Conservation (phyloP, 1,140 invertebrate genomes). For the Drosophila nebulosa region DNA sequence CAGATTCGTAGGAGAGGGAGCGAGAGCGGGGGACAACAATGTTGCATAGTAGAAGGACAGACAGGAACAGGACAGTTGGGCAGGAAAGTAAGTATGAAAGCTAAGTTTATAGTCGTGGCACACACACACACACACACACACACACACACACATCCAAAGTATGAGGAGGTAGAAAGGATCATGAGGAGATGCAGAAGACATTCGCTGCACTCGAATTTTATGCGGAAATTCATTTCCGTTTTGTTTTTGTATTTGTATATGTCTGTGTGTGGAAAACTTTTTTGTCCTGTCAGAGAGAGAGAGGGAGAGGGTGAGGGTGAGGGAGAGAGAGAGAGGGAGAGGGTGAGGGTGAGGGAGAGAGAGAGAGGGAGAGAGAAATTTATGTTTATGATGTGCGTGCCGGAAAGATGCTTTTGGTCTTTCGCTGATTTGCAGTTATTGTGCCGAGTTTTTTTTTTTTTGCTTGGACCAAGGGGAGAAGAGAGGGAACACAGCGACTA, state of each 20-base stretch:
- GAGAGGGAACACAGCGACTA: constrained; percentile 18
- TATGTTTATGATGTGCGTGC: constrained; percentile 74
- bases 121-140: too few species aligned
- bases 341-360: background rate
- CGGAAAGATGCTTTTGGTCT: constrained; percentile 70
- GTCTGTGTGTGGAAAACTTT: constrained; percentile 18
- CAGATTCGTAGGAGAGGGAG: background rate
- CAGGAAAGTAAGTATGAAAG: constrained; percentile 66
- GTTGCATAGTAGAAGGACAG: constrained; percentile 36
- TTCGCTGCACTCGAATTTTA: constrained; percentile 54
- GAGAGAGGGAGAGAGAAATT: constrained; percentile 28
- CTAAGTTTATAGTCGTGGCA: constrained; percentile 65
- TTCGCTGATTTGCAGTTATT: constrained; percentile 71
- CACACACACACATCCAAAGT: constrained; percentile 50
- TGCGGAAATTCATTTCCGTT: constrained; percentile 76
- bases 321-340: too few species aligned
- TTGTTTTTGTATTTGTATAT: constrained; percentile 47
- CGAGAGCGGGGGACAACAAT: constrained; percentile 42
- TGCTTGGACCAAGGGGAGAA: background rate
- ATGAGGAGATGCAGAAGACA: background rate
- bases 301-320: too few species aligned
- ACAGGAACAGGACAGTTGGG: constrained; percentile 17
- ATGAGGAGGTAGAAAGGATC: constrained; percentile 10
- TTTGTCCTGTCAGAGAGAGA: background rate
- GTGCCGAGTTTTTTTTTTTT: constrained; percentile 29